These are phyloP conservation scores for Drosophila murphyi DNA, from an alignment of 1,140 invertebrate genomes.

Conservation along the genomic window DNA sequence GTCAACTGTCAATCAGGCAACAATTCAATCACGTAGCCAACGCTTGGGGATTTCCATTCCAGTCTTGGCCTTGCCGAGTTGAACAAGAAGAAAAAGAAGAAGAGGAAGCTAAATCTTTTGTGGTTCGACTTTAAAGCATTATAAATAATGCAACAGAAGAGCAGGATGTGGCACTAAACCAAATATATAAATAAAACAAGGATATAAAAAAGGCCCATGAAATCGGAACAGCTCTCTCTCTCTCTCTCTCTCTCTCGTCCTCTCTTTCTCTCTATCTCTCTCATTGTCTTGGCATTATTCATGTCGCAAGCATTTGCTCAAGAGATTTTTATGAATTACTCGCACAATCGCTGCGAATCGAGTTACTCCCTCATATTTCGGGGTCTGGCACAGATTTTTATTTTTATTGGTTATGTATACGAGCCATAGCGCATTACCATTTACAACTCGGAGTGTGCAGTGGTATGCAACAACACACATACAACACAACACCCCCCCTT, in stretches of 20 bases:
- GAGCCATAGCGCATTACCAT: conserved; percentile 55
- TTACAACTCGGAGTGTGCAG: conserved; percentile 56
- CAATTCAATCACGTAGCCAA: conserved; percentile 79
- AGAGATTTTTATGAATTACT: conserved; percentile 80
- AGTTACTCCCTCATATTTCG: conserved; percentile 30
- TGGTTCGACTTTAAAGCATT: conserved; percentile 47
- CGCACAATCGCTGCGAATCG: conserved; percentile 36
- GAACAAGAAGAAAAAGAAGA: background rate
- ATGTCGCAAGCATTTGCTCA: conserved; percentile 75
- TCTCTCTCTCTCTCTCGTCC: background rate
- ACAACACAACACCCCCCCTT: no score
- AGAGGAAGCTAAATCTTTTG: conserved; percentile 4
- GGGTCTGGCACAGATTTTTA: conserved; percentile 71
- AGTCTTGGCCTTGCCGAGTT: background rate
- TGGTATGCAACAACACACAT: no score
- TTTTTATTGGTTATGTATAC: conserved; percentile 61
- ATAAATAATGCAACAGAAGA: conserved; percentile 36
- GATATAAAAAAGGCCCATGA: conserved; percentile 5
- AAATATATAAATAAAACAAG: no score
- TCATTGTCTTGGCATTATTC: conserved; percentile 39
- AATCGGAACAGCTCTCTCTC: conserved; percentile 2
- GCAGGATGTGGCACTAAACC: background rate
- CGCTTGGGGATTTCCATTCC: conserved; percentile 38
- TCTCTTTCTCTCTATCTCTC: background rate
- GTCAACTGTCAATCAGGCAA: conserved; percentile 79